Evolutionary conservation across 2,888 invertebrate genomes (phyloP).

Genomic region (Notocelia uddmanniana): DNA sequence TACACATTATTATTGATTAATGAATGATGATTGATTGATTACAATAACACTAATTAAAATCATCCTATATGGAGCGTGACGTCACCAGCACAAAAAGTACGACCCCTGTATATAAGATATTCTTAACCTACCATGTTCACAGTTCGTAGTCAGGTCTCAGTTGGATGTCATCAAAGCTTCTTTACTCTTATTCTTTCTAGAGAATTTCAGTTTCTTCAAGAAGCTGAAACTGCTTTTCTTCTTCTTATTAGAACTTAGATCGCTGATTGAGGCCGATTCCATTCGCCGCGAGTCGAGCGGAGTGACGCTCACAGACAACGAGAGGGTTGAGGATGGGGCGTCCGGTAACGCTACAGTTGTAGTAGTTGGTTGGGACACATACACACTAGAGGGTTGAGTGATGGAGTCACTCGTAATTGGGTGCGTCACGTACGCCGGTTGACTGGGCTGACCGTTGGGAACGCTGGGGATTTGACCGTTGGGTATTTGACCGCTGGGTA

Average conservation of each 20-base stretch:
- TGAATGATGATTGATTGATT: too few species aligned
- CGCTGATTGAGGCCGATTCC: conserved; percentile 20
- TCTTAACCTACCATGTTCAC: neutral
- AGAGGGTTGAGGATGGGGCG: conserved; percentile 14
- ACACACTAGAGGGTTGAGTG: neutral
- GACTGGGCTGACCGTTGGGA: neutral
- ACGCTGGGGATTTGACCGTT: conserved; percentile 13
- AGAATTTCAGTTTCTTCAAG: conserved; percentile 9
- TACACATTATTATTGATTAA: too few species aligned
- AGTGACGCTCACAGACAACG: conserved; percentile 16
- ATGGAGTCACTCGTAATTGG: neutral
- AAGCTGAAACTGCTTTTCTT: conserved; percentile 25
- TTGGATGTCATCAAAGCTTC: conserved; percentile 22
- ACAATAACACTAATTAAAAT: too few species aligned
- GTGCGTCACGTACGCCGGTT: neutral
- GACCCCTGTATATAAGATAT: too few species aligned
- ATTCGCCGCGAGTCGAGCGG: conserved; percentile 1
- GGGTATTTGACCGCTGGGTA: conserved; percentile 22
- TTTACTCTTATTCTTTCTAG: conserved; percentile 24
- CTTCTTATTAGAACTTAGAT: conserved; percentile 13
- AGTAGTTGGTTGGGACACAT: neutral
- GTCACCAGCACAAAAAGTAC: too few species aligned
- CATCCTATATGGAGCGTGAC: too few species aligned
- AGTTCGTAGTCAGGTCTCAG: neutral
- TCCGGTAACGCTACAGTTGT: conserved; percentile 9